Evolutionary conservation across 30 jellyfish, hydroid and myxozoan genomes (phyloP).

Genomic region (Turritopsis dohrnii): DNA sequence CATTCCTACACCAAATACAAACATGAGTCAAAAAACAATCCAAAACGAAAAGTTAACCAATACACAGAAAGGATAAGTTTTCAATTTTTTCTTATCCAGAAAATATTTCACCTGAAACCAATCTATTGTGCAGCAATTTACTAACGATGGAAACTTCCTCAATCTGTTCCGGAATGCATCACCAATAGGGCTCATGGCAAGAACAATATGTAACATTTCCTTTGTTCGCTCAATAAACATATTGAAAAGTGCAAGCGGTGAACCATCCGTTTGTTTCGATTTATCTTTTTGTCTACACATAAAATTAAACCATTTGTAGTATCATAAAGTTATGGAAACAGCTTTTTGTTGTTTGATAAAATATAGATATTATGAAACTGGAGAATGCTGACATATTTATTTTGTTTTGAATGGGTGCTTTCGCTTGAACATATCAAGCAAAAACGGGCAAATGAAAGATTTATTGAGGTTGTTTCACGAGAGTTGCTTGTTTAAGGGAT

Average conservation of each 20-base stretch:
- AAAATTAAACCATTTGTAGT: too few relatives aligned
- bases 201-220: conserved; percentile 94
- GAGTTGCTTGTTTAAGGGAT: too few relatives aligned
- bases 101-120: conserved; percentile 82
- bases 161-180: conserved; percentile 94
- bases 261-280: conserved; percentile 93
- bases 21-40: background rate
- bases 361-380: too few relatives aligned
- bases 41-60: background rate
- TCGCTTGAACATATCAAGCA: too few relatives aligned
- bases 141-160: conserved; percentile 87
- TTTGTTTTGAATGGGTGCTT: too few relatives aligned
- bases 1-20: conserved; percentile 55
- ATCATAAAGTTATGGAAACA: too few relatives aligned
- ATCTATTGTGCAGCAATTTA: conserved; percentile 90
- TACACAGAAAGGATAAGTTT: too few relatives aligned
- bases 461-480: too few relatives aligned
- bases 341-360: too few relatives aligned
- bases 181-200: conserved; percentile 99
- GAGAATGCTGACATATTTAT: too few relatives aligned
- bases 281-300: conserved; percentile 81
- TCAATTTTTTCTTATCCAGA: too few relatives aligned
- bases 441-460: too few relatives aligned
- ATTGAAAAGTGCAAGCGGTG: conserved; percentile 88
- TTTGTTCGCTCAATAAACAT: conserved; percentile 83